These are phyloP conservation scores for Phallusia fumigata DNA, from an alignment of 23 tunicate species.

Conservation along the genomic window DNA sequence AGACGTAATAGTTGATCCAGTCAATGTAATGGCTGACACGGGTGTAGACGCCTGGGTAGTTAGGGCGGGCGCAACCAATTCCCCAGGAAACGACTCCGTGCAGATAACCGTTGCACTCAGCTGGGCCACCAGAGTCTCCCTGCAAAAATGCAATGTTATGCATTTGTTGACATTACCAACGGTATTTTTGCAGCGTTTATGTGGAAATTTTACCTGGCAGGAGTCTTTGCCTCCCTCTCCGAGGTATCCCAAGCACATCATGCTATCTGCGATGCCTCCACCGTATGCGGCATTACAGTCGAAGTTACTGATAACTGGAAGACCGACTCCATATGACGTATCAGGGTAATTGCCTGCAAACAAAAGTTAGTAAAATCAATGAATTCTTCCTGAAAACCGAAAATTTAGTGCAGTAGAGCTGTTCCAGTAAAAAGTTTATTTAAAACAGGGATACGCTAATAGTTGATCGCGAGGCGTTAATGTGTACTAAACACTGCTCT, in stretches of 20 bases:
- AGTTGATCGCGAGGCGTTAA: too few relatives aligned
- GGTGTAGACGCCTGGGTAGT: constrained; percentile 95
- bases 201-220: constrained; percentile 38
- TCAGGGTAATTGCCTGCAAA: constrained; percentile 32
- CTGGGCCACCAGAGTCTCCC: constrained; percentile 99
- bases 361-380: too few relatives aligned
- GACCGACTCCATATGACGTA: constrained; percentile 17
- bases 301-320: constrained; percentile 34
- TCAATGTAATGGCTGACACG: constrained; percentile 63
- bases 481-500: too few relatives aligned
- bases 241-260: constrained; percentile 53
- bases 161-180: too few relatives aligned
- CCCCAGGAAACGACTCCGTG: constrained; percentile 88
- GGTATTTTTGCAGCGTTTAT: too few relatives aligned
- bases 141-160: too few relatives aligned
- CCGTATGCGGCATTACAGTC: constrained; percentile 49
- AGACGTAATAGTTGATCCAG: constrained; percentile 71
- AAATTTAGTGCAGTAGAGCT: too few relatives aligned
- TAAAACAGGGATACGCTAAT: too few relatives aligned
- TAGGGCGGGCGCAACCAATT: constrained; percentile 67
- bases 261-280: constrained; percentile 31
- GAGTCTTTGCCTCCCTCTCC: constrained; percentile 56
- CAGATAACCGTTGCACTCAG: constrained; percentile 60
- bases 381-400: too few relatives aligned
- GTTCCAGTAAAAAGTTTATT: too few relatives aligned